Conservation (phyloP, 2,113 vertebrate species). For the Pristiophorus japonicus region DNA sequence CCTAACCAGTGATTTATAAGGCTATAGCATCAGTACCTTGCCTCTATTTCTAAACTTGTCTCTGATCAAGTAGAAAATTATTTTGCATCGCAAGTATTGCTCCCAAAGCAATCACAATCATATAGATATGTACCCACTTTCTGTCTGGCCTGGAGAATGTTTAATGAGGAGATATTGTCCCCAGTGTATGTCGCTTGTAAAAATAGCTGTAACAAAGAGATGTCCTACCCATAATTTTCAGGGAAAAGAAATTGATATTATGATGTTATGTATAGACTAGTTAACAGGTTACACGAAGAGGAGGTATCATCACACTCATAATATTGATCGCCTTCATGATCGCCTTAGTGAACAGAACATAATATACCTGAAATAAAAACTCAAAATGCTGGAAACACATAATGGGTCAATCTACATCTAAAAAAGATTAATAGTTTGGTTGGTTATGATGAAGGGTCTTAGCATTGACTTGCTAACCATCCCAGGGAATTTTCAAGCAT, state of each 20-base stretch:
- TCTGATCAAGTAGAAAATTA: neutral
- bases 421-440: neutral
- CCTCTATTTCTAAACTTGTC: neutral
- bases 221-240: neutral
- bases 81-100: neutral
- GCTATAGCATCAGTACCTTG: neutral
- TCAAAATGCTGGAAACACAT: neutral
- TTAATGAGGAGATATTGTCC: neutral
- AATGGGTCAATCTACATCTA: neutral
- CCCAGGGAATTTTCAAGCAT: neutral
- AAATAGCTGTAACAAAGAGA: neutral
- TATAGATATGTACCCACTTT: neutral
- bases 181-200: neutral
- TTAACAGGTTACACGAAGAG: neutral
- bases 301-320: too few relatives aligned
- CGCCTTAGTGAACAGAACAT: too few relatives aligned
- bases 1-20: neutral
- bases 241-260: neutral
- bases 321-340: neutral
- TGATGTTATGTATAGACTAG: too few relatives aligned
- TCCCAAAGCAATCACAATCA: neutral
- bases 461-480: neutral
- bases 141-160: neutral
- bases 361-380: too few relatives aligned
- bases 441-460: neutral